Percentiles rank a stretch among this genome's conserved stretches.
These are phyloP conservation scores for Patella vulgata DNA, from an alignment of 1,140 invertebrate species.

Conservation along the genomic window DNA sequence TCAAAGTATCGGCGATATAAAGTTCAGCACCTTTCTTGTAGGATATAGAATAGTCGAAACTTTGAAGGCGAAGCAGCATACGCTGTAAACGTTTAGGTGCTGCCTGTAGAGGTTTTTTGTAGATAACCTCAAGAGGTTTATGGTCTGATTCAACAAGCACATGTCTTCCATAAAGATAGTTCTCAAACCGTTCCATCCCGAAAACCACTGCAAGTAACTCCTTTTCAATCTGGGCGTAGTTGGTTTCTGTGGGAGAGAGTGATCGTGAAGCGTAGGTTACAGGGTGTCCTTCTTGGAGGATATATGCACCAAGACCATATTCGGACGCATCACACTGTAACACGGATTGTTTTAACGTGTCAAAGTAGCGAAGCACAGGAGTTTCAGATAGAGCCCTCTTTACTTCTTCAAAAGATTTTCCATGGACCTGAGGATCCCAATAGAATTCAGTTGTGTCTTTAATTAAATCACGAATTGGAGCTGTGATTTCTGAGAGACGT, in stretches of 20 bases:
- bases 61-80: conserved; percentile 24
- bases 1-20: conserved; percentile 9
- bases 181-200: conserved; percentile 59
- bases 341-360: conserved; percentile 11
- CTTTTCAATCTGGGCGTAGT: conserved; percentile 68
- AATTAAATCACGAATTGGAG: conserved; percentile 11
- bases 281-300: conserved; percentile 63
- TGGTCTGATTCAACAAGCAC: conserved; percentile 24
- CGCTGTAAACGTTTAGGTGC: conserved; percentile 26
- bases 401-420: conserved; percentile 16
- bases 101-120: conserved; percentile 21
- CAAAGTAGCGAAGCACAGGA: conserved; percentile 2
- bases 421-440: conserved; percentile 20
- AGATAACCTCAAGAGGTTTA: conserved; percentile 28
- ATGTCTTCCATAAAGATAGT: conserved; percentile 27
- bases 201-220: conserved; percentile 63
- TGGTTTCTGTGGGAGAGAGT: conserved; percentile 55
- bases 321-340: conserved; percentile 59
- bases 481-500: conserved; percentile 10
- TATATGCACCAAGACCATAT: conserved; percentile 58
- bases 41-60: conserved; percentile 15
- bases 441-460: conserved; percentile 13
- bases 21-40: conserved; percentile 22
- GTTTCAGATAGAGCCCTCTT: conserved; percentile 11
- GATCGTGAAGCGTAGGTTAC: conserved; percentile 59